phyloP scores from a whole-genome alignment of 2,797 vertebrate genomes.

The Chrosomus eos region DNA sequence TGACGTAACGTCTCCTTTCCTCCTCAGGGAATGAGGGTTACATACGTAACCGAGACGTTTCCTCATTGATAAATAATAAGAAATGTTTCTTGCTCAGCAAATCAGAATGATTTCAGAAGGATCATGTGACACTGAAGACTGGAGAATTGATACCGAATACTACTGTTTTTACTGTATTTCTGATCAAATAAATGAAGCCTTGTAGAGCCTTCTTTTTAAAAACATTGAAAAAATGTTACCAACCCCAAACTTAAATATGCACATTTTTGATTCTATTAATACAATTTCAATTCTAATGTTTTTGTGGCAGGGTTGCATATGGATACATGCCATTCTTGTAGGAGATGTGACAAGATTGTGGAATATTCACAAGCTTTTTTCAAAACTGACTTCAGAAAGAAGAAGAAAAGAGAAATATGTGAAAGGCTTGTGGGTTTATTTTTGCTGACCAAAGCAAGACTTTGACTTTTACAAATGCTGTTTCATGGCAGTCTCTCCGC shows the following conservation, averaged over 20 bases:
- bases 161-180: neutral
- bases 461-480: constrained; percentile 49
- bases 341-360: neutral
- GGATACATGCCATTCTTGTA: neutral
- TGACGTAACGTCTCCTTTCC: too few relatives aligned
- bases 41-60: too few relatives aligned
- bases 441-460: constrained; percentile 48
- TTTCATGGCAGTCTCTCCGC: constrained; percentile 39
- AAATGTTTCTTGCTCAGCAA: too few relatives aligned
- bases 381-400: constrained; percentile 11
- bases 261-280: neutral
- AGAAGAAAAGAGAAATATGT: constrained; percentile 26
- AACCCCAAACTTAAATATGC: neutral
- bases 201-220: neutral
- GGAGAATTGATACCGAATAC: too few relatives aligned
- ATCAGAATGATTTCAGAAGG: too few relatives aligned
- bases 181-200: neutral
- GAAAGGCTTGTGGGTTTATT: constrained; percentile 34
- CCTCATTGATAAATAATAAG: neutral
- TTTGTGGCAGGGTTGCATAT: neutral
- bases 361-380: constrained; percentile 35
- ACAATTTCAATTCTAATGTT: neutral
- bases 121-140: too few relatives aligned
- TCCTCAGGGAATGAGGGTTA: too few relatives aligned
- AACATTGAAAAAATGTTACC: too few relatives aligned